A percentile compares a stretch with the other conserved stretches of the same genome.
These are phyloP conservation scores for Spea multiplicata DNA, from an alignment of 2,113 vertebrate species.

Conservation along the genomic window DNA sequence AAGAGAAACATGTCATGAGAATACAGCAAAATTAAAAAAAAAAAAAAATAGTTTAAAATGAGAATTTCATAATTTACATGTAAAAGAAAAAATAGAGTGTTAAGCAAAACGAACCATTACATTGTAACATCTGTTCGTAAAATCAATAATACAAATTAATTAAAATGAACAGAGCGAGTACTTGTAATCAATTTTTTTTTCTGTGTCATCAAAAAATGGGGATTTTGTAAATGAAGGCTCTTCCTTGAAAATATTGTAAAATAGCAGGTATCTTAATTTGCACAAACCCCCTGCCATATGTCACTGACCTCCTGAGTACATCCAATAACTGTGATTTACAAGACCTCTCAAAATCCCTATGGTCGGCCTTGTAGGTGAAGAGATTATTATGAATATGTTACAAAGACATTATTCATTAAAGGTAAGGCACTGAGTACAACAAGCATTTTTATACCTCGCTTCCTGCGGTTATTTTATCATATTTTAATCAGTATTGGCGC, in stretches of 20 bases:
- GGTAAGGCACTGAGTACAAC: constrained; percentile 14
- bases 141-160: constrained; percentile 7
- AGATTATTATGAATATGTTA: constrained; percentile 30
- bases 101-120: constrained; percentile 1
- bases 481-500: neutral
- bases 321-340: constrained; percentile 39
- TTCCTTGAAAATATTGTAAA: constrained; percentile 29
- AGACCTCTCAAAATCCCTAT: constrained; percentile 11
- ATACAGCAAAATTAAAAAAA: no score
- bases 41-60: no score
- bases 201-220: constrained; percentile 28
- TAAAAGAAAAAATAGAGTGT: neutral
- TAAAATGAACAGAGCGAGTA: constrained; percentile 21
- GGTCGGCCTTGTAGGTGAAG: constrained; percentile 15
- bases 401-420: neutral
- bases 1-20: no score
- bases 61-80: neutral
- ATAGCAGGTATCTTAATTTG: constrained; percentile 30
- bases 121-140: neutral
- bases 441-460: constrained; percentile 11
- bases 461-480: constrained; percentile 4
- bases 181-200: constrained; percentile 8
- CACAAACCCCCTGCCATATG: constrained; percentile 8
- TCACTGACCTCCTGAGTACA: constrained; percentile 10
- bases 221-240: constrained; percentile 20